These are phyloP conservation scores for Seira sanloemensis DNA, from an alignment of 2,888 invertebrate genomes.

Conservation along the genomic window DNA sequence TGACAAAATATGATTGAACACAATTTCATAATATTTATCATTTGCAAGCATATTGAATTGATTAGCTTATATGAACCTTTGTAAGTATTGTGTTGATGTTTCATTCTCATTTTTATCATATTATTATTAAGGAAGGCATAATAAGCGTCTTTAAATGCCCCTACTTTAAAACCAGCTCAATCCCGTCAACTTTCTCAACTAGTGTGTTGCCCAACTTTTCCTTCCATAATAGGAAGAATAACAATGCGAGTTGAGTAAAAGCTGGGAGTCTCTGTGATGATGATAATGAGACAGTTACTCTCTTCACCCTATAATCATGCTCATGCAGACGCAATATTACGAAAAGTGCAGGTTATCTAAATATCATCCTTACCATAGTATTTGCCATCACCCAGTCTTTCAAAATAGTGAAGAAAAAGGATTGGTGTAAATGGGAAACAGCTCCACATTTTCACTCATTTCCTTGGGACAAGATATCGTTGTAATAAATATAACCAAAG, in stretches of 20 bases:
- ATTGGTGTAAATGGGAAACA: slow-evolving; percentile 3
- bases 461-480: background rate
- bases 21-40: no score
- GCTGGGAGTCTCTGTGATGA: background rate
- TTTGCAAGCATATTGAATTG: no score
- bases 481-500: background rate
- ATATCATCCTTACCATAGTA: background rate
- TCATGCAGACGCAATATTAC: background rate
- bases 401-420: slow-evolving; percentile 28
- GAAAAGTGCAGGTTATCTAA: background rate
- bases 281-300: background rate
- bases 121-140: no score
- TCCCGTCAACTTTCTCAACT: no score
- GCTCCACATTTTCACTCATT: slow-evolving; percentile 18
- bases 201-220: background rate
- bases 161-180: no score
- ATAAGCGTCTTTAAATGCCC: no score
- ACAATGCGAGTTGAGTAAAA: background rate
- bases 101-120: no score
- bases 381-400: background rate
- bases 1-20: no score
- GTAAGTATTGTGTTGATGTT: no score
- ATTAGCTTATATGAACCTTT: no score
- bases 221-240: background rate
- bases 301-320: background rate